Percentiles rank a stretch among this genome's conserved stretches.
phyloP scores from a whole-genome alignment of 2,888 invertebrate genomes.

The Sepiola atlantica region DNA sequence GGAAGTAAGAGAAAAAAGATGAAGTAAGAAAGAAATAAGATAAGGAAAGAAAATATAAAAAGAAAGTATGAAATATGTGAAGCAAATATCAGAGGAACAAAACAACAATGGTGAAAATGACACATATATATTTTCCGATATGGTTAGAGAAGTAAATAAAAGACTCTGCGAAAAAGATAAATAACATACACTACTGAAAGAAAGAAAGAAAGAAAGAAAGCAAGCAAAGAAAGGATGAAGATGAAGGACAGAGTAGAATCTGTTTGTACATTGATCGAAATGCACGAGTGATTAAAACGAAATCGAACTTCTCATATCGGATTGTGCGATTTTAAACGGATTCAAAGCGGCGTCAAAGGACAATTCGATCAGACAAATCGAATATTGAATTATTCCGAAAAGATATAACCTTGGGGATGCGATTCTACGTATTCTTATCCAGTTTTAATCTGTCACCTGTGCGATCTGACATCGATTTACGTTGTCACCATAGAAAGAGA shows the following conservation, averaged over 20 bases:
- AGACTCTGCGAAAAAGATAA: too few relatives aligned
- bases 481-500: not conserved
- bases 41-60: too few relatives aligned
- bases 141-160: too few relatives aligned
- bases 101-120: too few relatives aligned
- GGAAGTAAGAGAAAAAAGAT: too few relatives aligned
- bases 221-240: not conserved
- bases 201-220: not conserved
- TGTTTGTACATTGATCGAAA: not conserved
- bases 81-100: too few relatives aligned
- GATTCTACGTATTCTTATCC: not conserved
- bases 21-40: too few relatives aligned
- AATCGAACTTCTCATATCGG: not conserved
- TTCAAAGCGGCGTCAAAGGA: not conserved
- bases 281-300: not conserved
- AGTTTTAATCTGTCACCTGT: not conserved
- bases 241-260: not conserved
- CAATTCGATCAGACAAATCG: not conserved
- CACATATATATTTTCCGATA: too few relatives aligned
- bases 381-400: constrained; percentile 19
- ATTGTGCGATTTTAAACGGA: not conserved
- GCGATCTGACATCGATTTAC: not conserved
- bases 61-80: too few relatives aligned
- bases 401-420: not conserved
- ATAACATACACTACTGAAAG: too few relatives aligned